Evolutionary conservation across 92 coral and sea anemone species (phyloP), one percentile per base, ranked within the genome.

Genomic region (Hydrozoanthus gracilis): DNA sequence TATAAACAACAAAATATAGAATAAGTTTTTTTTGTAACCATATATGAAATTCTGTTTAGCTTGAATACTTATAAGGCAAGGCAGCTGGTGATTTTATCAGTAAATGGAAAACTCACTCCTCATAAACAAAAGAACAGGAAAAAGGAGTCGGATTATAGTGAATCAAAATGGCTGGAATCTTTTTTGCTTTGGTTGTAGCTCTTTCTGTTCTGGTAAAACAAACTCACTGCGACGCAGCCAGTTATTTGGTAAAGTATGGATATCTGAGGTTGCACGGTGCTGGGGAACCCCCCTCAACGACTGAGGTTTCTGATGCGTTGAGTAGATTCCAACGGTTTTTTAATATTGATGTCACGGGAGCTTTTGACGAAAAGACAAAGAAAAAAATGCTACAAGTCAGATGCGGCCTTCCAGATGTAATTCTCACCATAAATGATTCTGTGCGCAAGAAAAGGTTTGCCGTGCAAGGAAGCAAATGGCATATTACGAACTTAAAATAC

Each of bases 401-500:
- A 5, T 91, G 93, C 61, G 83, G 93, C 7, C 47, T 91, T 47
- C 90, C 86, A 2, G 93, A 91, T 65, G 84, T 88, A 14, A 74
- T 86, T 8, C 86, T 58, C 65, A 84, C 91, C 6, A 74, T 74
- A 49, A 69, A 73, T 5, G 86, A 78, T 45, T 78, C 84, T 39
- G 55, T 66, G 15, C 75, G 92, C 47, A 88, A 51, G 68, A 76
- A 62, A 11, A 58, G 93, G 84, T 91, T 88, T 18, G 87, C 89
- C 58, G 79, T 83, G 1, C 93, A 91, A 44, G 93, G 93, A 11
- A 88, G 86, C 60, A 49, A 39, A 45, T 91, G 93, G 93, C 64
- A 68, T 4, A 83, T 48, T 4, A 83, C 66, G 88, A 87, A 85
- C 12, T 68, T 93, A n/a, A 93, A 89, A 6, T 93, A 92, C 77